A percentile compares a stretch with the other conserved stretches of the same genome.
Conservation (phyloP, 2,888 invertebrate species). For the Lasioglossum pauxillum region DNA sequence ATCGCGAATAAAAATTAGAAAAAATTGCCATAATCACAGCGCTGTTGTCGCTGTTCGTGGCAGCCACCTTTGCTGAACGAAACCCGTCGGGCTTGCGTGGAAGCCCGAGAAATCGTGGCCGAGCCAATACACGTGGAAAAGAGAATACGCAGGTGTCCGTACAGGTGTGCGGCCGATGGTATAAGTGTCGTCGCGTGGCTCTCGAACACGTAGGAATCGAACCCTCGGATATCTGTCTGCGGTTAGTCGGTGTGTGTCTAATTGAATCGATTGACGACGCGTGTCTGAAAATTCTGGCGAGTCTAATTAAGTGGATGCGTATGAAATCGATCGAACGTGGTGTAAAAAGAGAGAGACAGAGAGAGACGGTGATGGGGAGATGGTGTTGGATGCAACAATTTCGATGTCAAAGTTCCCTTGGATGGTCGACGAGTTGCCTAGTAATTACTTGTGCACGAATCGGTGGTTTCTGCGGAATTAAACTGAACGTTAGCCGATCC, state of each 20-base stretch:
- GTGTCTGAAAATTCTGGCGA: neutral
- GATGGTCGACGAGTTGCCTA: neutral
- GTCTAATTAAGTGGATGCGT: neutral
- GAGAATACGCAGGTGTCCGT: neutral
- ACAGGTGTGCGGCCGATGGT: neutral
- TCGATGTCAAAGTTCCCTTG: neutral
- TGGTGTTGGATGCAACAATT: neutral
- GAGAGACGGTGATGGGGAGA: too few species aligned
- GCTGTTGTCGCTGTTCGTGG: conserved; percentile 55
- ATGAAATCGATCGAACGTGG: neutral
- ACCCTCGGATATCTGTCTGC: neutral
- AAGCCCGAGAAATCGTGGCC: conserved; percentile 65
- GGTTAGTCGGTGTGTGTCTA: neutral
- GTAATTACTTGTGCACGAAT: neutral
- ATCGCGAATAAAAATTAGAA: neutral
- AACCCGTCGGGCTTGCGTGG: conserved; percentile 65
- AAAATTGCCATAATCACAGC: conserved; percentile 40
- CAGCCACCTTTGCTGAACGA: conserved; percentile 38
- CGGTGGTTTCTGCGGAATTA: conserved; percentile 16
- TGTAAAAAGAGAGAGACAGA: too few species aligned
- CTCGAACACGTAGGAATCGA: conserved; percentile 12
- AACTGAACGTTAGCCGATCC: conserved; percentile 26
- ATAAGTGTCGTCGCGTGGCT: conserved; percentile 8
- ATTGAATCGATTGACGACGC: conserved; percentile 18
- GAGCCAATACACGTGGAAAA: conserved; percentile 23